Base-by-base conservation (phyloP, 2,113 vertebrate genomes). In the Eulemur rufifrons region DNA sequence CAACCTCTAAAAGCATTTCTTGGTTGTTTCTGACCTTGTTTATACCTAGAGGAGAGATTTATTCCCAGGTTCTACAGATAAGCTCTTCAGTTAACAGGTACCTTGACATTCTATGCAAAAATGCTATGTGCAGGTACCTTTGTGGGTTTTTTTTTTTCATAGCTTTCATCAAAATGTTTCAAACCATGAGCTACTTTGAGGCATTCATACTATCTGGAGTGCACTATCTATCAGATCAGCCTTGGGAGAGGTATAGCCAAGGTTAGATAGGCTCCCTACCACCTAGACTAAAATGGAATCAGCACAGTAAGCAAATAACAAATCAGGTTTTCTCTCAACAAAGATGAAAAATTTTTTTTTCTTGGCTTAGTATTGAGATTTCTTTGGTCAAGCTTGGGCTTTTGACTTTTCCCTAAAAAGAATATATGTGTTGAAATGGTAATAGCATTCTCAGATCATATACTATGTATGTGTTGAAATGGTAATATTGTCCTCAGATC, bases 391-490 rank as follows among this genome's bases (percentile, higher is more conserved):
- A 88, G n/a, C 23, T 71, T 74, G 4, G 85, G 64, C 29, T 86
- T 77, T 94, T 18, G 54, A 50, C 11, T 74, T 95, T 93, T 61
- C 6, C 27, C 73, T 80, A 59, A 50, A 50, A 86, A 94, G 73
- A 92, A 94, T 39, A 20, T 37, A 56, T 42, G 23, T 84, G 20
- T 64, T 93, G 50, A 90, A 94, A 87, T 21, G 94, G n/a, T 45
- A 63, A 45, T n/a, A 37, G 29, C 8, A 2, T 81, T 91, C 88
- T 69, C 69, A 91, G 15, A 66, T 54, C 47, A 86, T 59, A 50
- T 95, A 88, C 80, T 68, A 89, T 27, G 2, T n/a, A 63, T 77
- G 37, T 90, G 52, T 66, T 89, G n/a, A 94, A 89, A 96, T 88
- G 37, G 66, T 59, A 95, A 91, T 47, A 54, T 7, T 87, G 56